Evolutionary conservation across 2,888 invertebrate genomes (phyloP), one percentile per base, ranked within the genome.

Genomic region (Microchrysa polita): DNA sequence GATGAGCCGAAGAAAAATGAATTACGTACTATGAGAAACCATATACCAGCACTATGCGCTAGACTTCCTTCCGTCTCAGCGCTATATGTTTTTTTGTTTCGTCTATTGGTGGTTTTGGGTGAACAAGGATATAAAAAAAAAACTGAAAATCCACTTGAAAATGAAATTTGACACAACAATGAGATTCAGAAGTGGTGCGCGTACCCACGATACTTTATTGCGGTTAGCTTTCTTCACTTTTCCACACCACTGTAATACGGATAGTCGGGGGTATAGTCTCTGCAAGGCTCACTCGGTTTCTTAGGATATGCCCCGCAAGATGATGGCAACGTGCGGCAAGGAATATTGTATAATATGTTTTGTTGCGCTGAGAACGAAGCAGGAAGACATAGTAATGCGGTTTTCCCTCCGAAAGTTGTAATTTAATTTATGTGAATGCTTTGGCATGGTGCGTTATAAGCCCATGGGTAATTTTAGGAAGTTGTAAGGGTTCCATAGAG

Each of bases 121-220:
- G n/a, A n/a, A n/a, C n/a, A n/a, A n/a, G n/a, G n/a, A n/a, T n/a
- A n/a, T n/a, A n/a, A n/a, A n/a, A n/a, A n/a, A n/a, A n/a, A n/a
- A n/a, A n/a, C n/a, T n/a, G n/a, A 65, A 65, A 65, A 48, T 57
- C 57, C 20, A 57, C 40, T 69, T 69, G 14, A 55, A 22, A 57
- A 57, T 34, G 69, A 69, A 69, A 69, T 69, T 69, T 69, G 69
- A 69, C 69, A 69, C 69, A 69, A 57, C 55, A 42, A 34, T 34
- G 27, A 57, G 69, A 69, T 16, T 20, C 55, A n/a, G 48, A 48
- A 48, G 27, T 48, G 34, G 16, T 69, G 48, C 27, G 27, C 27
- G 20, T 65, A 23, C 65, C 48, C 48, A 20, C 65, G 57, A 20
- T 55, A 22, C 57, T 42, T 55, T 27, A 52, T 57, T 69, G 69